Conservation (phyloP, 37 sponge, comb jelly and placozoan genomes). For the Cladorhizidae sp. region DNA sequence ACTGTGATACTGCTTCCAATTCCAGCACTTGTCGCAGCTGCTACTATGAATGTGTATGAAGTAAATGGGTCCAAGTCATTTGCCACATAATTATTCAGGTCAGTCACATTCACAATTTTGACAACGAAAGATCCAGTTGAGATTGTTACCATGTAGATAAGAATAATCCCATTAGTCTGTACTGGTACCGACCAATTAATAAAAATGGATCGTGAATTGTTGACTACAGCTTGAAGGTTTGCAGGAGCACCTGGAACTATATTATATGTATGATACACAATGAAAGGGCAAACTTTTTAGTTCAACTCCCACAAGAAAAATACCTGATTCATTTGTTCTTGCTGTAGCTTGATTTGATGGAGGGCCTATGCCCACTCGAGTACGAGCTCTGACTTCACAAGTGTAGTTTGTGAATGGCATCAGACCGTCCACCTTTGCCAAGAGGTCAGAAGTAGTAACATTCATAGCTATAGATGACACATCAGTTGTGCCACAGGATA, state of each 20-base stretch:
- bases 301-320: too few species aligned
- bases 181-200: constrained; percentile 35
- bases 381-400: constrained; percentile 51
- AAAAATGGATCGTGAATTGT: too few species aligned
- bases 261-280: too few species aligned
- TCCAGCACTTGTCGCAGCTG: constrained; percentile 39
- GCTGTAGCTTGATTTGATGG: not conserved
- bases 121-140: too few species aligned
- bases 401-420: constrained; percentile 51
- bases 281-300: too few species aligned
- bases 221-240: too few species aligned
- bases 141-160: too few species aligned
- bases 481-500: constrained; percentile 5
- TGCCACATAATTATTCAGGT: too few species aligned
- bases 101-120: too few species aligned
- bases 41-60: constrained; percentile 21
- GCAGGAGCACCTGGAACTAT: too few species aligned
- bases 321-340: constrained; percentile 46
- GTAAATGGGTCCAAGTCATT: constrained; percentile 44
- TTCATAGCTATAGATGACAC: not conserved
- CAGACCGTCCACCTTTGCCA: constrained; percentile 39
- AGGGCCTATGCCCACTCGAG: constrained; percentile 43
- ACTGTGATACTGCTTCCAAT: too few species aligned
- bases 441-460: too few species aligned
- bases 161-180: constrained; percentile 42